A percentile compares a stretch with the other conserved stretches of the same genome.
Conservation (phyloP, 2,888 invertebrate genomes). For the Incurvaria masculella region DNA sequence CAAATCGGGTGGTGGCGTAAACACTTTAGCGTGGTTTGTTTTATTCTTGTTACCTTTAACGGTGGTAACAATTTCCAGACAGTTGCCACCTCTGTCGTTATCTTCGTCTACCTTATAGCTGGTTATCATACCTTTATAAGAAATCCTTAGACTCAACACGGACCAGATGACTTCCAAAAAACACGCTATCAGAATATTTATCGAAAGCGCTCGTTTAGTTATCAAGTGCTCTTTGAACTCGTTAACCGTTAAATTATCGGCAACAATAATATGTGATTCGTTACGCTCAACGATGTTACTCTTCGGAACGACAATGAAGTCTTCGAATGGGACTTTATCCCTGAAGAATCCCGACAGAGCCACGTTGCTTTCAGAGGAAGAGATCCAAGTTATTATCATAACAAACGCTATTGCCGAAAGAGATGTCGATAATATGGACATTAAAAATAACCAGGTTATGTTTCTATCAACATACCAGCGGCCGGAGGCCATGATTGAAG, state of each 20-base stretch:
- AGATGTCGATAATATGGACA: conserved; percentile 51
- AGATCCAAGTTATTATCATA: conserved; percentile 41
- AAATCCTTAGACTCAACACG: conserved; percentile 54
- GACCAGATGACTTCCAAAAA: conserved; percentile 60
- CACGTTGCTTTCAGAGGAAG: conserved; percentile 29
- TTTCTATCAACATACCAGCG: conserved; percentile 66
- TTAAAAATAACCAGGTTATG: conserved; percentile 59
- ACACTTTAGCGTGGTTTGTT: conserved; percentile 36
- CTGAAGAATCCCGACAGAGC: conserved; percentile 40
- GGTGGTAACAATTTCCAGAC: conserved; percentile 51
- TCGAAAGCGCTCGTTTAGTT: conserved; percentile 47
- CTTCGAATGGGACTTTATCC: conserved; percentile 38
- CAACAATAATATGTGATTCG: conserved; percentile 38
- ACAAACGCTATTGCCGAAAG: conserved; percentile 44
- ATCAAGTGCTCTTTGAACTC: conserved; percentile 28
- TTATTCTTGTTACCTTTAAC: conserved; percentile 52
- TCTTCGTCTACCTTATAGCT: conserved; percentile 57
- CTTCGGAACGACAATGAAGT: conserved; percentile 36
- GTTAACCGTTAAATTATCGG: conserved; percentile 24
- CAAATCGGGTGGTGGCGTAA: conserved; percentile 49
- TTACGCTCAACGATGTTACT: conserved; percentile 33
- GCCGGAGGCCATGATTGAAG: conserved; percentile 60
- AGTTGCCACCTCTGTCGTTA: conserved; percentile 37
- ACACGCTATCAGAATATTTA: conserved; percentile 59
- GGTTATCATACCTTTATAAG: conserved; percentile 60